Evolutionary conservation across 2,113 vertebrate genomes (phyloP).

Genomic region (Balaenoptera acutorostrata): DNA sequence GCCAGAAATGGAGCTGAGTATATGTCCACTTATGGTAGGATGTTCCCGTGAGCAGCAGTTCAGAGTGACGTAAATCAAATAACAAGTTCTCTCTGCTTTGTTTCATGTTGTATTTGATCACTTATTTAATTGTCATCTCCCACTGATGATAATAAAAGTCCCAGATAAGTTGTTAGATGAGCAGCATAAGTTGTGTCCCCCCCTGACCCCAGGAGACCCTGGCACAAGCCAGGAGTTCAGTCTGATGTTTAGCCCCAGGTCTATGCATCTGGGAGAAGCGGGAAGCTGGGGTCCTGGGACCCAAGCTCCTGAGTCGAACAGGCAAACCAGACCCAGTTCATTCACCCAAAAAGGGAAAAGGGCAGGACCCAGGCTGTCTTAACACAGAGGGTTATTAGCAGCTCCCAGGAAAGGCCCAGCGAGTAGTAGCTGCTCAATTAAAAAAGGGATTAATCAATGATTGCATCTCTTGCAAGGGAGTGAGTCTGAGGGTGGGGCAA

Average conservation of each 20-base stretch:
- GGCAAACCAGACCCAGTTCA: not conserved
- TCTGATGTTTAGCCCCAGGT: fast-evolving
- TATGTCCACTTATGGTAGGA: fast-evolving
- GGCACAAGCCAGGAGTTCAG: not conserved
- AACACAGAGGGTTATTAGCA: fast-evolving
- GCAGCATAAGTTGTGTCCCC: fast-evolving
- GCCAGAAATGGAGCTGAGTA: not conserved
- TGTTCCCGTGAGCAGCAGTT: fast-evolving
- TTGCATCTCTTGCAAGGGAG: fast-evolving
- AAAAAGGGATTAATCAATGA: not conserved
- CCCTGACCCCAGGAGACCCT: no score
- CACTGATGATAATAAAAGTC: not conserved
- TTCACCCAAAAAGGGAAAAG: not conserved
- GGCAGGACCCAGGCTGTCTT: not conserved
- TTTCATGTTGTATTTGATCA: not conserved
- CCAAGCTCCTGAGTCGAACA: not conserved
- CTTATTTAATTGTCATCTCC: fast-evolving
- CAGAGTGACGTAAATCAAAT: fast-evolving
- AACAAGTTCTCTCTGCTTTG: no score
- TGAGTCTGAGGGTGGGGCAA: not conserved
- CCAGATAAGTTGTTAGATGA: not conserved
- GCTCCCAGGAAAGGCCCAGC: fast-evolving
- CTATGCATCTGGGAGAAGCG: fast-evolving
- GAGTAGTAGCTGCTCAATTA: not conserved
- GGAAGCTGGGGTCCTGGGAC: no score